A percentile compares a stretch with the other conserved stretches of the same genome.
Conservation (phyloP, 2,797 vertebrate genomes). For the Phyllotis vaccarum region DNA sequence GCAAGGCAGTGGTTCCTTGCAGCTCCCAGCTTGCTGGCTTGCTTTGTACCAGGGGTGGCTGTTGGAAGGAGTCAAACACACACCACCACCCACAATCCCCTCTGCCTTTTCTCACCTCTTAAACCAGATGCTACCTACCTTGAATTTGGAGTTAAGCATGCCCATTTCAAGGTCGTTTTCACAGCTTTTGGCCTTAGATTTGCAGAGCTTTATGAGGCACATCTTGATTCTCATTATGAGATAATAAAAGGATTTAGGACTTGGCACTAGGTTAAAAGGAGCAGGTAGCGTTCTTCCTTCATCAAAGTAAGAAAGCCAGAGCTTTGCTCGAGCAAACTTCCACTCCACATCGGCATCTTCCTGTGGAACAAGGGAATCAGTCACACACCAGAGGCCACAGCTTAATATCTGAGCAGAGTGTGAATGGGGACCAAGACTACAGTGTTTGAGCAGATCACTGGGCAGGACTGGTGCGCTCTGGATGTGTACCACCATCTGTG, state of each 20-base stretch:
- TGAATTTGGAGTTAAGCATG: slow-evolving; percentile 94
- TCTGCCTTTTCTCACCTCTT: background rate
- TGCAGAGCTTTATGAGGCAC: slow-evolving; percentile 95
- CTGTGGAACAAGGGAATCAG: slow-evolving; percentile 85
- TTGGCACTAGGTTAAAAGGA: slow-evolving; percentile 98
- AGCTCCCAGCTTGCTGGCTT: background rate
- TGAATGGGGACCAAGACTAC: rapidly evolving
- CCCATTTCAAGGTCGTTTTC: slow-evolving; percentile 97
- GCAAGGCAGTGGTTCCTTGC: rapidly evolving
- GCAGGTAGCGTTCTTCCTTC: slow-evolving; percentile 97
- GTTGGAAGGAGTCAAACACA: background rate
- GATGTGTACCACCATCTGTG: rapidly evolving
- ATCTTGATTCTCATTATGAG: slow-evolving; percentile 95
- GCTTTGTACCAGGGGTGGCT: no score
- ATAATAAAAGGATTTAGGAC: slow-evolving; percentile 99
- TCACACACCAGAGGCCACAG: background rate
- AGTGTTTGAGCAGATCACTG: background rate
- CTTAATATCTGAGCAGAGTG: rapidly evolving
- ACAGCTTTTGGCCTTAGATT: slow-evolving; percentile 93
- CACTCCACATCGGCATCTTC: slow-evolving; percentile 98
- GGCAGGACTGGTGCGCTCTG: background rate
- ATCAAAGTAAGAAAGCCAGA: slow-evolving; percentile 98
- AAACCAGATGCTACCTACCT: slow-evolving; percentile 87
- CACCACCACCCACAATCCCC: rapidly evolving
- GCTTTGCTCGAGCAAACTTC: slow-evolving; percentile 98